A percentile compares a stretch with the other conserved stretches of the same genome.
Evolutionary conservation across 2,888 invertebrate genomes (phyloP).

Genomic region (Balanococcus diminutus): DNA sequence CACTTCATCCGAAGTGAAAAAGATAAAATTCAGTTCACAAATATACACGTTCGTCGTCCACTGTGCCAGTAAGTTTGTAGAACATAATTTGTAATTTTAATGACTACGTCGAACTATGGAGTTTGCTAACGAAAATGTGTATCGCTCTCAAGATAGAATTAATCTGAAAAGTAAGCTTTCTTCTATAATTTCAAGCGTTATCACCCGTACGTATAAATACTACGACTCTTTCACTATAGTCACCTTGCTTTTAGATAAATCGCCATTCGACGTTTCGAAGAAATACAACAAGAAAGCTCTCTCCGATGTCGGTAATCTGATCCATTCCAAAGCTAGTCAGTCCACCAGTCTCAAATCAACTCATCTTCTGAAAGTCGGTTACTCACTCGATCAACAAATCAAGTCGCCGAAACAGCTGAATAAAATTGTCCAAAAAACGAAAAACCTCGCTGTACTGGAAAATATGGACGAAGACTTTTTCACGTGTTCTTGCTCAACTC

Average conservation of each 20-base stretch:
- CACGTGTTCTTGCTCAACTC: background rate
- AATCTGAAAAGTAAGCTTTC: constrained; percentile 31
- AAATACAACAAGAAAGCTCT: background rate
- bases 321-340: background rate
- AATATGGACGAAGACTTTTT: background rate
- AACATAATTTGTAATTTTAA: background rate
- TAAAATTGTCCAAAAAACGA: background rate
- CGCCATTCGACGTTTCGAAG: background rate
- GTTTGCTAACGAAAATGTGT: background rate
- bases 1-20: no score
- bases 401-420: background rate
- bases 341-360: background rate
- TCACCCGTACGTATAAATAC: background rate
- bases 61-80: background rate
- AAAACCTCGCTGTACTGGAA: background rate
- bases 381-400: background rate
- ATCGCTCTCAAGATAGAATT: background rate
- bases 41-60: background rate
- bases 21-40: no score
- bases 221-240: background rate
- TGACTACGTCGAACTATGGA: background rate
- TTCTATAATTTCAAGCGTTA: background rate
- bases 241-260: background rate
- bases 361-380: background rate
- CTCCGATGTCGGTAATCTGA: background rate